Evolutionary conservation across 2,888 invertebrate species (phyloP), one percentile per base, ranked within the genome.

Genomic region (Parnassius smintheus): DNA sequence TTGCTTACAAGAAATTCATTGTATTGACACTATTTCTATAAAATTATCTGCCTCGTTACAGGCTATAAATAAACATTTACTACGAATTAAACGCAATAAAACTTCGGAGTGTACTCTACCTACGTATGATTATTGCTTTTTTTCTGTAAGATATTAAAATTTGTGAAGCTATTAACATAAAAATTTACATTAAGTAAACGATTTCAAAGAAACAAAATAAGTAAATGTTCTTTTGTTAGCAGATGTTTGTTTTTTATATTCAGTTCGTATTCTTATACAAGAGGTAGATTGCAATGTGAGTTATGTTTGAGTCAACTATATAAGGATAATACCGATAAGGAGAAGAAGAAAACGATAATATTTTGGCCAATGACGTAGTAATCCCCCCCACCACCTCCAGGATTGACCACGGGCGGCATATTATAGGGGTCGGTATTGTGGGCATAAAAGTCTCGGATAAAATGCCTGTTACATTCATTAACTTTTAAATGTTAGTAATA

Each of bases 21-120:
- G 35, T 18, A 22, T 53, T 8, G 12, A 25, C 0, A 54, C 18
- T 44, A 9, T n/a, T 48, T 41, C 49, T 41, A 25, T 2, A 13
- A 13, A 56, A 7, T 48, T 35, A 8, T 48, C 12, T n/a, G 49
- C 12, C 35, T 13, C 2, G 49, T 25, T 46, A 25, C 11, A 9
- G 18, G 42, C 44, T n/a, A 42, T 55, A 18, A 18, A 46, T 45
- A 18, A 45, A 46, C 46, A 56, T 12, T 45, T 46, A 52, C 35
- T n/a, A 44, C 25, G 54, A 18, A 44, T 44, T 10, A 44, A 54
- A 54, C 18, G 54, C 13, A 18, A 54, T 18, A 54, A 54, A 44
- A 44, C 13, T 54, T 44, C 54, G 9, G 18, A 54, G 44, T 54
- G n/a, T 8, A 13, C 12, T 25, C 10, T 8, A 10, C 11, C 11